A percentile compares a stretch with the other conserved stretches of the same genome.
Evolutionary conservation across 2,888 invertebrate genomes (phyloP).

Genomic region (Melieria omissa): DNA sequence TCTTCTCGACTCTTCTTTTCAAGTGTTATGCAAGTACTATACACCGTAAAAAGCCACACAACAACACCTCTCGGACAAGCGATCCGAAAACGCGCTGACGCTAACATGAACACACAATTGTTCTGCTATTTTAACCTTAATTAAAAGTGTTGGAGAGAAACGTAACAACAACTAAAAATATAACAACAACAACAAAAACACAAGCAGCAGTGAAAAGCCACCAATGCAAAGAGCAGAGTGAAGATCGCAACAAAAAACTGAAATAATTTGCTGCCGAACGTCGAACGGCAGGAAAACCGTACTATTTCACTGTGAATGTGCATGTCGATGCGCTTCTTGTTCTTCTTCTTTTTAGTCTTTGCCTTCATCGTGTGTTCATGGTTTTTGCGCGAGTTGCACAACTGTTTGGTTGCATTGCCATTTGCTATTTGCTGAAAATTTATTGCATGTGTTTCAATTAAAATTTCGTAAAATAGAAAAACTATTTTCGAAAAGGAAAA

Average conservation of each 20-base stretch:
- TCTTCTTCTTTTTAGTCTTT: no score
- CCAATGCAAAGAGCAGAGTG: neutral
- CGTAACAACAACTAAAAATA: constrained; percentile 9
- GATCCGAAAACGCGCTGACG: neutral
- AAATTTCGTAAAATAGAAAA: constrained; percentile 5
- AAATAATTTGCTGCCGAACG: no score
- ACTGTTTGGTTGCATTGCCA: no score
- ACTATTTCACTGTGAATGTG: no score
- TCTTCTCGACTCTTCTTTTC: no score
- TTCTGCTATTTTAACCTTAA: constrained; percentile 36
- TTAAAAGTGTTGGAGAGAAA: constrained; percentile 18
- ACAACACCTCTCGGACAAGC: neutral
- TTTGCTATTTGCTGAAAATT: neutral
- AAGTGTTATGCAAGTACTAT: neutral
- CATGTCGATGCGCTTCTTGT: no score
- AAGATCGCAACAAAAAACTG: no score
- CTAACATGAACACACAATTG: neutral
- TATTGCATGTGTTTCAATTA: constrained; percentile 7
- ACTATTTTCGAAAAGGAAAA: constrained; percentile 9
- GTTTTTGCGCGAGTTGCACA: no score
- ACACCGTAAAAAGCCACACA: neutral
- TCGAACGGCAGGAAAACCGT: no score
- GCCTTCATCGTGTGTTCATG: no score
- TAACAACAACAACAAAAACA: neutral
- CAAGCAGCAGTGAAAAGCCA: no score